A percentile compares a stretch with the other conserved stretches of the same genome.
Conservation (phyloP, 1,140 invertebrate species). For the Brachionus plicatilis region DNA sequence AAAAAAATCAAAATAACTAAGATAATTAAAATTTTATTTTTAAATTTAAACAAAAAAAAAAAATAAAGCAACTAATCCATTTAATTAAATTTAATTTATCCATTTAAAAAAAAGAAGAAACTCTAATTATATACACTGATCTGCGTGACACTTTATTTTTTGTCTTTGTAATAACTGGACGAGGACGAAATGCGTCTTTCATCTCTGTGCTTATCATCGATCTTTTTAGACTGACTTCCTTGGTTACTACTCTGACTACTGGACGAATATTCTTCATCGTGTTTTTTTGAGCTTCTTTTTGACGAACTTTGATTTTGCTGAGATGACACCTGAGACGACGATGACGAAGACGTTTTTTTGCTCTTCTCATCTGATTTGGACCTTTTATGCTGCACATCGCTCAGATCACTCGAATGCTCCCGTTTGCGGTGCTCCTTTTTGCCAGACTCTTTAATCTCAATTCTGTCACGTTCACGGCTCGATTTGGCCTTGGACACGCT, state of each 20-base stretch:
- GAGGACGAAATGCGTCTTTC: background rate
- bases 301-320: constrained; percentile 11
- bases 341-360: background rate
- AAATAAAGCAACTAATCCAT: background rate
- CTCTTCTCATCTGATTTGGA: constrained; percentile 32
- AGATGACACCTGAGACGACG: background rate
- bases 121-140: background rate
- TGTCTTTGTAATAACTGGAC: constrained; percentile 18
- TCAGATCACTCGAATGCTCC: constrained; percentile 26
- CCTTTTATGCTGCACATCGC: constrained; percentile 27
- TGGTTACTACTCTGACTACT: background rate
- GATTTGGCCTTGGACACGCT: background rate
- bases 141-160: background rate
- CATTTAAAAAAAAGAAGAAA: background rate
- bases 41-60: background rate
- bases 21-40: background rate
- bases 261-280: constrained; percentile 15
- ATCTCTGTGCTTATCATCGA: background rate
- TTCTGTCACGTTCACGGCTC: constrained; percentile 26
- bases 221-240: background rate
- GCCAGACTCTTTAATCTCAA: background rate
- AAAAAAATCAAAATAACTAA: background rate
- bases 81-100: background rate
- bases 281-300: constrained; percentile 36
- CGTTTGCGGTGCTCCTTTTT: constrained; percentile 38